Base-by-base conservation (phyloP, 1,140 invertebrate species). In the Drosophila mauritiana region DNA sequence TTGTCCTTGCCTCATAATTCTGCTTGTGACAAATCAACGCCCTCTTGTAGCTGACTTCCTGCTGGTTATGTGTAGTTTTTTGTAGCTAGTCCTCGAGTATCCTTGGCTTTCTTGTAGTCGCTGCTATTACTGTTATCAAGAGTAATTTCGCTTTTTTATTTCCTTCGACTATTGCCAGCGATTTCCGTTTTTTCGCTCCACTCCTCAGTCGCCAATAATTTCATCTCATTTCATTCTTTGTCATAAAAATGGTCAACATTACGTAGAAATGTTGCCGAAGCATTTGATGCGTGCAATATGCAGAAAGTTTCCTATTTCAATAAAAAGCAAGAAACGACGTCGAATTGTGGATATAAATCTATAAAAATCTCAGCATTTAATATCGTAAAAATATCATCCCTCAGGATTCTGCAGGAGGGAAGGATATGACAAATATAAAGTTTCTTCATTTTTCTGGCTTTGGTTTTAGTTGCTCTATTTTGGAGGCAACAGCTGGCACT, bases 221-320 rank as follows among this genome's bases (percentile, higher is more conserved):
- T 86, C 84, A 76, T 78, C 84, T 88, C 76, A 89, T 89, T 89
- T 89, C 84, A 70, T 89, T 80, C 80, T 80, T 89, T 84, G 84
- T 84, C 84, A 80, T 89, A 89, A 89, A 88, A 77, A 83, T 88
- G 67, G 65, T 57, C 83, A 86, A 58, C 53, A 80, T 65, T 49
- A 36, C 57, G 39, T 22, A 48, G 65, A 55, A 70, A 68, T 69
- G 54, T 67, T 78, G 57, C 43, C 64, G 53, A 73, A 64, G 75
- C 84, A 80, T 84, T 89, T 89, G 83, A 88, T 88, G 83, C 84
- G 80, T 88, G 83, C 83, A 88, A 88, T 88, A 88, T 88, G 83
- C 83, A 88, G 80, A 88, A 86, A 88, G 84, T 88, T 88, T 88
- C 83, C 84, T 88, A 83, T 88, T 80, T 88, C 83, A 88, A 88